Base-by-base conservation (phyloP, 2,888 invertebrate genomes). In the Cyrtodaria siliqua region DNA sequence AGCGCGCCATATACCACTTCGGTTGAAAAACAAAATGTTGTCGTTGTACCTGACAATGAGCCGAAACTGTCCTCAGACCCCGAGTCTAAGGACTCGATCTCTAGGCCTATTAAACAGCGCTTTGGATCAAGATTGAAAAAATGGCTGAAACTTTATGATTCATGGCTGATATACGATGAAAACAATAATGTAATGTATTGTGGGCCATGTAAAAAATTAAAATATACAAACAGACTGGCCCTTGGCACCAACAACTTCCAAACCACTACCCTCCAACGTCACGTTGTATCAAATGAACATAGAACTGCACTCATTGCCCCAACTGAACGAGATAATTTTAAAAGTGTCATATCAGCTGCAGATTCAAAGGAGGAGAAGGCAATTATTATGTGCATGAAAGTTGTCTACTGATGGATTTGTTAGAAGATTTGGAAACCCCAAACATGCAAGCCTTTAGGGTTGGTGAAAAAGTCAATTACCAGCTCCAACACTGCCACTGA, bases 391-490 rank as follows among this genome's bases (percentile, higher is more conserved):
- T 53, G 42, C n/a, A 56, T 62, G n/a, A 47, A 49, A 24, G 49
- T 27, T 23, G 70, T 55, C 0, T 70, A 62, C 29, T 79, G 9
- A 52, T 79, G 38, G 9, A 20, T 9, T 40, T 75, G 14, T 49
- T 70, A 20, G 44, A 56, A 16, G 18, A 42, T 1, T 42, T 70
- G 18, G 23, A 62, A 0, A 76, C 62, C 8, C 75, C 75, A 8
- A 47, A 76, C 24, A 40, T 72, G 20, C 53, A 63, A 2, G 2
- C 26, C 4, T 38, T 71, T 16, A 20, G 52, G 12, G 47, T 66
- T 12, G 20, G 40, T 2, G 40, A 72, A 8, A 63, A 53, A 2
- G 49, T 55, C 1, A n/a, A 59, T n/a, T 76, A 80, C 29, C n/a
- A n/a, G n/a, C n/a, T n/a, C n/a, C n/a, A n/a, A n/a, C n/a, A n/a